A percentile compares a stretch with the other conserved stretches of the same genome.
phyloP scores from a whole-genome alignment of 2,888 invertebrate genomes.

The Himalopsyche anomala region DNA sequence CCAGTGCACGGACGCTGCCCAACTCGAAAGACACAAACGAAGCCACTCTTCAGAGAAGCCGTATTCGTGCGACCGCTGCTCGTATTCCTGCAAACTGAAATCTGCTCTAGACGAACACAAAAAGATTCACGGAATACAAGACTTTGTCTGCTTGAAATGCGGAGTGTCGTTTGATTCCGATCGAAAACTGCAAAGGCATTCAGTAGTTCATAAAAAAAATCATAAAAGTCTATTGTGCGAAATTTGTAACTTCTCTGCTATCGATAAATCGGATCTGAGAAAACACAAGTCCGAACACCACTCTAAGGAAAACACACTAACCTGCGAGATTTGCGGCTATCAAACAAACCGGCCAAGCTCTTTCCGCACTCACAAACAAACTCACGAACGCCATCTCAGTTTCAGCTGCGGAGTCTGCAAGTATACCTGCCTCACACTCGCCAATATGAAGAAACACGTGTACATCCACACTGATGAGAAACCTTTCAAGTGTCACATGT shows the following conservation, averaged over 20 bases:
- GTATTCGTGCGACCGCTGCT: conserved; percentile 24
- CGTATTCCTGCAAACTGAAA: conserved; percentile 20
- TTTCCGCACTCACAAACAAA: conserved; percentile 10
- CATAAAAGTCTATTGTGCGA: background rate
- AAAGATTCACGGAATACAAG: conserved; percentile 32
- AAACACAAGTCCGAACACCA: conserved; percentile 19
- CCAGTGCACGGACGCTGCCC: background rate
- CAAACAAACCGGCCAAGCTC: background rate
- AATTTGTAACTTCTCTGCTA: background rate
- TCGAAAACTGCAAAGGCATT: background rate
- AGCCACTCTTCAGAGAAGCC: conserved; percentile 25
- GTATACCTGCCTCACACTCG: conserved; percentile 15
- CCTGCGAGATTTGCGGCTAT: conserved; percentile 27
- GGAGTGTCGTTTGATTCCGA: conserved; percentile 1
- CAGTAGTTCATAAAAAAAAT: background rate
- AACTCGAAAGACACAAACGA: conserved; percentile 29
- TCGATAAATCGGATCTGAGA: background rate
- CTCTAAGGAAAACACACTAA: background rate
- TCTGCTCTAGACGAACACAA: conserved; percentile 21
- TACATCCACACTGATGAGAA: conserved; percentile 7
- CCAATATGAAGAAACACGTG: conserved; percentile 11
- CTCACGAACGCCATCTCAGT: conserved; percentile 13
- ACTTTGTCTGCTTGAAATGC: conserved; percentile 17
- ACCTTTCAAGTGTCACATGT: conserved; percentile 27
- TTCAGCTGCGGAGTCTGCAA: conserved; percentile 32